Percentiles rank a stretch among this genome's conserved stretches.
Evolutionary conservation across 2,113 vertebrate genomes (phyloP).

Genomic region (Speoplatyrhinus poulsoni): DNA sequence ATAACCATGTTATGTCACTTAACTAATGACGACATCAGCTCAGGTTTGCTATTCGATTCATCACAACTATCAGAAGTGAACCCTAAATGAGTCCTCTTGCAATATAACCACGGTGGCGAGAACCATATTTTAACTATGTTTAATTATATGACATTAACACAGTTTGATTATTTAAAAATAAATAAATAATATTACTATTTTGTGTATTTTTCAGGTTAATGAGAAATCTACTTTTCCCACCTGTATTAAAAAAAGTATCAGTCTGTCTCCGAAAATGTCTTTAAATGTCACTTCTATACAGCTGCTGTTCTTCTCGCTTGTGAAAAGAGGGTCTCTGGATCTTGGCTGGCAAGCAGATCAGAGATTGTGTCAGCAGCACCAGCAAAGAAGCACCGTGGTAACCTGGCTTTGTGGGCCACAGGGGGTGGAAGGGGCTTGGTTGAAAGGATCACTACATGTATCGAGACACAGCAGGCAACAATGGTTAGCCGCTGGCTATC

Average conservation of each 20-base stretch:
- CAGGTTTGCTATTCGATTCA: conserved; percentile 37
- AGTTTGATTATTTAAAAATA: too few species aligned
- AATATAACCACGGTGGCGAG: too few species aligned
- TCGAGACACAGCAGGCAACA: conserved; percentile 58
- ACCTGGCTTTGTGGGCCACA: conserved; percentile 8
- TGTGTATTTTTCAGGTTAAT: conserved; percentile 18
- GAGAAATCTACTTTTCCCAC: conserved; percentile 18
- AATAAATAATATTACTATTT: too few species aligned
- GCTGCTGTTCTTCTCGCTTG: conserved; percentile 46
- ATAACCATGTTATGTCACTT: conserved; percentile 21
- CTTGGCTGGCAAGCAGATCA: conserved; percentile 53
- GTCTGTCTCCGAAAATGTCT: conserved; percentile 5
- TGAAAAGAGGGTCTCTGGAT: conserved; percentile 41
- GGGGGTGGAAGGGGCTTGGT: conserved; percentile 48
- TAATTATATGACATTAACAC: background rate
- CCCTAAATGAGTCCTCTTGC: too few species aligned
- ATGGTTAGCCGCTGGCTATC: conserved; percentile 57
- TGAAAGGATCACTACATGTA: conserved; percentile 62
- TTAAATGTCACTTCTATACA: conserved; percentile 32
- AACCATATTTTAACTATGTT: too few species aligned
- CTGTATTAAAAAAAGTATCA: background rate
- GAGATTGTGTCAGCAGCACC: conserved; percentile 42
- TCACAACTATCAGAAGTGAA: conserved; percentile 35
- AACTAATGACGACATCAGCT: conserved; percentile 38
- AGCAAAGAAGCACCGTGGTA: conserved; percentile 45